These are phyloP conservation scores for Pseudochirops corinnae DNA, from an alignment of 2,797 vertebrate species.

Conservation along the genomic window DNA sequence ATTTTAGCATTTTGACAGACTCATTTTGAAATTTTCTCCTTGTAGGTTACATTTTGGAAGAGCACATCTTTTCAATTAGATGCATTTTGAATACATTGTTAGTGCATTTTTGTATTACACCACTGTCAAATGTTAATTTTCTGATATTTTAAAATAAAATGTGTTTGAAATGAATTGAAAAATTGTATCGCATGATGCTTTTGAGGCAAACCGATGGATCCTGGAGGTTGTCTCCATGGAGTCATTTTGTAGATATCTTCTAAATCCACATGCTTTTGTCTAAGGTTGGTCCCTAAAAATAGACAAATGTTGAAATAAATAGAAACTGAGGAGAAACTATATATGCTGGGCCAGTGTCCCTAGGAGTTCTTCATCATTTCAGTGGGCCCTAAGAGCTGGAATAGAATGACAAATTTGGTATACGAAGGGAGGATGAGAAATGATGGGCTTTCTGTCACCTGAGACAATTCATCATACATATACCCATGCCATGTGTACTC, in stretches of 20 bases:
- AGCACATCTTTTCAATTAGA: constrained; percentile 22
- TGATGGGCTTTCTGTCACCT: neutral
- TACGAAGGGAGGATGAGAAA: neutral
- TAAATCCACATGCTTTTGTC: neutral
- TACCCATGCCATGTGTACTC: neutral
- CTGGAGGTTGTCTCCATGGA: neutral
- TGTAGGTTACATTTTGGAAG: constrained; percentile 33
- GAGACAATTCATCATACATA: neutral
- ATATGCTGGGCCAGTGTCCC: neutral
- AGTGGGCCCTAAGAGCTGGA: neutral
- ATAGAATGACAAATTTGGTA: neutral
- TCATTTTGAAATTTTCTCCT: neutral
- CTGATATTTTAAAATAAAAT: constrained; percentile 65
- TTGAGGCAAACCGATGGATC: neutral
- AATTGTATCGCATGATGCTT: neutral
- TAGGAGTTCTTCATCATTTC: neutral
- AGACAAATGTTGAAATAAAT: neutral
- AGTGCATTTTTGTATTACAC: constrained; percentile 57
- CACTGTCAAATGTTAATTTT: constrained; percentile 50
- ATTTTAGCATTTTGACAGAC: constrained; percentile 41
- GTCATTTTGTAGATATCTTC: neutral
- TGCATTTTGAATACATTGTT: constrained; percentile 52
- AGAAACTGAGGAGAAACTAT: neutral
- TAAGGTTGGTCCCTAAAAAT: neutral
- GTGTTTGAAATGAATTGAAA: neutral